Evolutionary conservation across 2,113 vertebrate genomes (phyloP).

Genomic region (Mirounga angustirostris): DNA sequence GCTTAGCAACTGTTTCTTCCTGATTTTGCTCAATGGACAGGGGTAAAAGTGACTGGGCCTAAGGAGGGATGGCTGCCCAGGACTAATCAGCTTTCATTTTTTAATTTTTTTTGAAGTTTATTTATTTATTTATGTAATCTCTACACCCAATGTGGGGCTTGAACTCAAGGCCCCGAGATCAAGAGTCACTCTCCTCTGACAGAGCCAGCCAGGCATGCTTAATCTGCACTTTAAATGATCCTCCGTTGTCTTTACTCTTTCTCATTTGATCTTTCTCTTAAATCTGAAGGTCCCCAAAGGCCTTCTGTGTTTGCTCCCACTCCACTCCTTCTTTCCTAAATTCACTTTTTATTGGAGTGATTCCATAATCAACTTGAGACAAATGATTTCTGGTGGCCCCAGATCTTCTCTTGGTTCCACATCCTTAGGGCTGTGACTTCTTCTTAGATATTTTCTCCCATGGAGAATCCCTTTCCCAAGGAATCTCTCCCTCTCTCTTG

Average conservation of each 20-base stretch:
- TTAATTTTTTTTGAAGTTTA: background rate
- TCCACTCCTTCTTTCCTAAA: background rate
- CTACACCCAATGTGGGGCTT: background rate
- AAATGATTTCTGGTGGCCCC: background rate
- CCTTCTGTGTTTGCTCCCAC: background rate
- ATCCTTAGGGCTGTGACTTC: background rate
- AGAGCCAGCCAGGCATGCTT: background rate
- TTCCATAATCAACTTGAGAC: conserved; percentile 9
- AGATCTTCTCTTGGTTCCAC: background rate
- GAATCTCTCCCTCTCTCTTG: background rate
- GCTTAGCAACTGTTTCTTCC: background rate
- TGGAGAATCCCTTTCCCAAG: background rate
- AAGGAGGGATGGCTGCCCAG: background rate
- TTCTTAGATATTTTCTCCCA: background rate
- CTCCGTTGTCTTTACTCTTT: background rate
- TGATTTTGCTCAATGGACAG: background rate
- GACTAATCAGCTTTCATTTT: background rate
- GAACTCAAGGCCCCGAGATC: background rate
- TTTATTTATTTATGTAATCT: background rate
- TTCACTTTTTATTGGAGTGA: background rate
- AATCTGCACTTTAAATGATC: background rate
- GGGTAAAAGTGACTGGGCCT: accelerated
- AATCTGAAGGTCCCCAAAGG: background rate
- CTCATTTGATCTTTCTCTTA: background rate
- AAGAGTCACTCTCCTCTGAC: background rate